phyloP scores from a whole-genome alignment of 2,888 invertebrate species.

The Parnassius mnemosyne region DNA sequence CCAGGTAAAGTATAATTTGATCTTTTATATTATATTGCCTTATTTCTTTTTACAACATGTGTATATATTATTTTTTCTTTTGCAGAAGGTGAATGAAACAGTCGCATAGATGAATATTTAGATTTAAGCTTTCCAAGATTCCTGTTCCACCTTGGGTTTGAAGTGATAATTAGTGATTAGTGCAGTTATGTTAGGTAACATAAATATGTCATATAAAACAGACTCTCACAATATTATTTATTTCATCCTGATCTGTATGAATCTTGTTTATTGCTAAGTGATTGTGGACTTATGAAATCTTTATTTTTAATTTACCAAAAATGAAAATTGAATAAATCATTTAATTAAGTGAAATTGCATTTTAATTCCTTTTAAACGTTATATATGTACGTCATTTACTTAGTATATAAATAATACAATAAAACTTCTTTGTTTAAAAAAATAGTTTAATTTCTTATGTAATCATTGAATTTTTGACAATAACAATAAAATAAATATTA shows the following conservation, averaged over 20 bases:
- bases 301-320: constrained; percentile 79
- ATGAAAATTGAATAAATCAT: constrained; percentile 75
- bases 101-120: constrained; percentile 73
- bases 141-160: constrained; percentile 75
- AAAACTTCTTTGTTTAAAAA: constrained; percentile 8
- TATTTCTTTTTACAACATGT: constrained; percentile 32
- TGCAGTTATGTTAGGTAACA: constrained; percentile 71
- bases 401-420: not conserved
- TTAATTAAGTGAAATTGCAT: constrained; percentile 55
- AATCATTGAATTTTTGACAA: constrained; percentile 28
- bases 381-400: no score
- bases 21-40: constrained; percentile 13
- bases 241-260: constrained; percentile 78
- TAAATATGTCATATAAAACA: constrained; percentile 64
- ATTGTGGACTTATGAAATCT: constrained; percentile 74
- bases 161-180: constrained; percentile 78
- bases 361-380: constrained; percentile 3
- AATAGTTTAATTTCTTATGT: constrained; percentile 31
- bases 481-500: constrained; percentile 29
- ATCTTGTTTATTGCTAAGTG: constrained; percentile 72
- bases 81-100: constrained; percentile 63
- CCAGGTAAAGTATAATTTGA: constrained; percentile 50
- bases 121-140: constrained; percentile 75
- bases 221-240: constrained; percentile 75
- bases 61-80: constrained; percentile 41